Evolutionary conservation across 1,140 invertebrate species (phyloP).

Genomic region (Rhopalosiphum maidis): DNA sequence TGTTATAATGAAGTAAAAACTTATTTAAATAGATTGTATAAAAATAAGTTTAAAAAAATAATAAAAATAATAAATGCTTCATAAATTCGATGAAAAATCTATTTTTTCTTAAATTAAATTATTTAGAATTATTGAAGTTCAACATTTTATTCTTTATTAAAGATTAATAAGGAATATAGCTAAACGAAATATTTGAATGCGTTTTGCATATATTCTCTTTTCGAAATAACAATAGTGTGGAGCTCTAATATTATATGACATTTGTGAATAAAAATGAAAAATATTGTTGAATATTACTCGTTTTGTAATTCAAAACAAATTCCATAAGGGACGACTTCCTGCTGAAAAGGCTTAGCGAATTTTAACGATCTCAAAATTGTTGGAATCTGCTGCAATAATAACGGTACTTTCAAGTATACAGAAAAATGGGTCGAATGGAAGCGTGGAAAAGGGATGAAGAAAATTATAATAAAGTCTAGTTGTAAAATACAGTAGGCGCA

Average conservation of each 20-base stretch:
- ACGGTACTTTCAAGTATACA: background rate
- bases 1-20: background rate
- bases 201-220: background rate
- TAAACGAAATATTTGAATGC: background rate
- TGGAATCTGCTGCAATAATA: background rate
- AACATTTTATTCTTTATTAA: background rate
- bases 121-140: background rate
- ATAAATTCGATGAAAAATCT: too few species aligned
- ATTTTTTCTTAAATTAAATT: background rate
- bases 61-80: too few species aligned
- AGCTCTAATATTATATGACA: background rate
- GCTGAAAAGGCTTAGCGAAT: background rate
- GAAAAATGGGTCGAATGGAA: background rate
- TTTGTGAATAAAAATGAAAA: background rate
- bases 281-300: background rate
- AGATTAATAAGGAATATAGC: background rate
- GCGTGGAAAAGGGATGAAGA: background rate
- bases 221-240: background rate
- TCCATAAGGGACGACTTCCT: background rate
- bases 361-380: background rate
- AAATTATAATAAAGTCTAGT: constrained; percentile 20
- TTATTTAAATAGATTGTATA: background rate
- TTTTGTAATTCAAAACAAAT: background rate
- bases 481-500: background rate
- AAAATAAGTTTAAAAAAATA: too few species aligned